A percentile compares a stretch with the other conserved stretches of the same genome.
These are phyloP conservation scores for Dicaeum eximium DNA, from an alignment of 2,113 vertebrate genomes.

Conservation along the genomic window DNA sequence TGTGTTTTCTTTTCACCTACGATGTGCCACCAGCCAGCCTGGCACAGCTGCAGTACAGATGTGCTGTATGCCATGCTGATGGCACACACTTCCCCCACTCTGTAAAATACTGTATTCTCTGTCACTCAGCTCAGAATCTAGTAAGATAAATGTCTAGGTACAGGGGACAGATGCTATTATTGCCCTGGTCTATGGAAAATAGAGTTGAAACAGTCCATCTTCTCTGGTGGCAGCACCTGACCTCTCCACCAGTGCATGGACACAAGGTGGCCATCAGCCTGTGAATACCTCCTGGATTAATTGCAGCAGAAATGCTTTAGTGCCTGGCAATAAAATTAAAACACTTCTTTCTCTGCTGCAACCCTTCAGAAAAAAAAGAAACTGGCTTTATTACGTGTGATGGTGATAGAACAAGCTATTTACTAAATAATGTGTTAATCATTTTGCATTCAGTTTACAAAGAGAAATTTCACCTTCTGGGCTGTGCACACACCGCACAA, in stretches of 20 bases:
- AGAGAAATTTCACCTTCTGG: not conserved
- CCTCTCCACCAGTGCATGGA: not conserved
- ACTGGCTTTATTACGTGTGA: not conserved
- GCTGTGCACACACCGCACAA: not conserved
- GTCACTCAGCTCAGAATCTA: not conserved
- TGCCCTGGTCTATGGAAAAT: not conserved
- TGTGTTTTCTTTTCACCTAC: not conserved
- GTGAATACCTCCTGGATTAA: not conserved
- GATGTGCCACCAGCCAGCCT: not conserved
- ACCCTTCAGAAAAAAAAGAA: not conserved
- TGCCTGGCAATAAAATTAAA: not conserved
- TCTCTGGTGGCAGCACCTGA: not conserved
- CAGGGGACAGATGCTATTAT: not conserved
- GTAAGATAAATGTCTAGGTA: not conserved
- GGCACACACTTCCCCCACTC: not conserved
- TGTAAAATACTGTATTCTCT: not conserved
- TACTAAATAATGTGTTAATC: not conserved
- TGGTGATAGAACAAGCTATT: not conserved
- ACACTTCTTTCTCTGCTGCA: not conserved
- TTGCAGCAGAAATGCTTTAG: not conserved
- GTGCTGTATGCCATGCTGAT: not conserved
- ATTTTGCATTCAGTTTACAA: not conserved
- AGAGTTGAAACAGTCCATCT: not conserved
- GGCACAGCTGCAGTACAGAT: constrained; percentile 17
- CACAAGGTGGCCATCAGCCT: not conserved